Percentiles rank a stretch among this genome's conserved stretches.
Conservation (phyloP, 2,888 invertebrate genomes). For the Antheraea yamamai region DNA sequence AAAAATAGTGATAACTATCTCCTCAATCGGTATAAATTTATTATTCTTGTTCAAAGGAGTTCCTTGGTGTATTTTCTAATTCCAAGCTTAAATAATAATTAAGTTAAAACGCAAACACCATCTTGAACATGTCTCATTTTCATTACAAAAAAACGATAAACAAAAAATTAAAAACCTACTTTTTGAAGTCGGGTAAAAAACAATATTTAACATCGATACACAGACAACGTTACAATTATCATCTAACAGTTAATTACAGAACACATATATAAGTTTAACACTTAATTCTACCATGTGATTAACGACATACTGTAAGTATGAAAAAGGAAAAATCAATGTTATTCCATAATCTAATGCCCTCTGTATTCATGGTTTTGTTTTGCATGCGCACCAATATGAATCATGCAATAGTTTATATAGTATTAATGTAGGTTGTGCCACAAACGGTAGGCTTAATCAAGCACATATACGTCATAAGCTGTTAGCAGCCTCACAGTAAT, state of each 20-base stretch:
- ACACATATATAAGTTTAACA: background rate
- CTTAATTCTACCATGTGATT: background rate
- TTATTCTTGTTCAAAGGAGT: too few relatives aligned
- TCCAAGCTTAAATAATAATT: too few relatives aligned
- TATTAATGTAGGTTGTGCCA: background rate
- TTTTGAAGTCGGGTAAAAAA: background rate
- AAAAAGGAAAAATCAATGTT: background rate
- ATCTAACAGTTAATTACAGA: background rate
- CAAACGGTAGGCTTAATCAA: background rate
- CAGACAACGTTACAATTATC: background rate
- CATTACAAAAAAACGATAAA: too few relatives aligned
- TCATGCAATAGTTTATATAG: conserved; percentile 6
- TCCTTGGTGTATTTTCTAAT: too few relatives aligned
- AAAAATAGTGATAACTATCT: too few relatives aligned
- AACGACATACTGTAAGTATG: background rate
- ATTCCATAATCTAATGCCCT: background rate
- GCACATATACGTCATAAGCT: conserved; percentile 11
- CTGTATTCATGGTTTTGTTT: background rate
- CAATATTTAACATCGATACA: background rate
- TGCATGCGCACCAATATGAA: conserved; percentile 1
- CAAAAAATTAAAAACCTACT: too few relatives aligned
- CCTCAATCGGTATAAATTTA: too few relatives aligned
- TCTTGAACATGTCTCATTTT: too few relatives aligned
- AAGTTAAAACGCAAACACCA: too few relatives aligned
- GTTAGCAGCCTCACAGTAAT: background rate